Base-by-base conservation (phyloP, 2,888 invertebrate genomes). In the Mactromeris polynyma region DNA sequence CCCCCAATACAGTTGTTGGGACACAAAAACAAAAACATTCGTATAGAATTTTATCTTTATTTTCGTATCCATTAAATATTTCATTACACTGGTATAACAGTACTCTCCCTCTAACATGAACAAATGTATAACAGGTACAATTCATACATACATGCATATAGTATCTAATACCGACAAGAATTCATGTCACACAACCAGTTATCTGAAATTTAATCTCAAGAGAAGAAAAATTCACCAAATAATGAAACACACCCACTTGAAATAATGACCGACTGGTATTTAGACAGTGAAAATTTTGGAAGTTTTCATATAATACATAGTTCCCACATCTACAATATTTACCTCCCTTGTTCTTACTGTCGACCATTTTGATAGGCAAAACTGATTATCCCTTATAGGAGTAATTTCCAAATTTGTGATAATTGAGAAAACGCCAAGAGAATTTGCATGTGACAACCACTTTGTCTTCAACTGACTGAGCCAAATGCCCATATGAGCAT, bases 1-100 rank as follows among this genome's bases (percentile, higher is more conserved):
- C n/a, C n/a, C n/a, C n/a, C n/a, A n/a, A n/a, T n/a, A n/a, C n/a
- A n/a, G n/a, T n/a, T 46, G 6, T 46, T 2, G 46, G 46, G 6
- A 1, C 6, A 4, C 14, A 64, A 64, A 64, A 26, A 64, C n/a
- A 64, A 26, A 64, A n/a, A 64, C 58, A n/a, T 26, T 2, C 26
- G 26, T 11, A 64, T 26, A 64, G 58, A n/a, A 26, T 64, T 64
- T 64, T 64, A 64, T 17, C 9, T 36, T 73, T 73, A 73, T 73
- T 73, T 73, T 73, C 17, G 9, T 73, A 73, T 73, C 73, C 73
- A 73, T 73, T 73, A 73, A 69, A 33, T 73, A 73, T 36, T 73
- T 73, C 19, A 3, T 73, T 36, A 73, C 36, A 73, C 73, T 73
- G 73, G 9, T 26, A 58, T 33, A 73, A 73, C 73, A 73, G 73